Evolutionary conservation across 2,113 vertebrate species (phyloP), one percentile per base, ranked within the genome.

Genomic region (Scolopax mira): DNA sequence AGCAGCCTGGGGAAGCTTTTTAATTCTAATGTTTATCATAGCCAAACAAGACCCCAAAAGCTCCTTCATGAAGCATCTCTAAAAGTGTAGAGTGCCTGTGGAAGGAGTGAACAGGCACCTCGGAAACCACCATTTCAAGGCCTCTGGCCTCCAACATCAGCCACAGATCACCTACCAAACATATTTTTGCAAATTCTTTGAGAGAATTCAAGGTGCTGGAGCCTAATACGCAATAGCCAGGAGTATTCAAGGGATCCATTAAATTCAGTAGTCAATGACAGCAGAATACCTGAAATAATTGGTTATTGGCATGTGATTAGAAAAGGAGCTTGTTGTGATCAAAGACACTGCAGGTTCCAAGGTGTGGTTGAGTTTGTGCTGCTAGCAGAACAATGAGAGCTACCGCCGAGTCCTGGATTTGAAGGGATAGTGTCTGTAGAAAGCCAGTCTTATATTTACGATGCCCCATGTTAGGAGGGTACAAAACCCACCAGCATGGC

Each of bases 181-280:
- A 24, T 1, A 22, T 3, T 3, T 48, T 27, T 90, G 58, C 9
- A 72, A 73, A 73, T 41, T 71, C 79, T 80, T 86, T 78, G 46
- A 91, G 33, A 88, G n/a, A 93, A 61, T 72, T 71, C 49, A 94
- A 61, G 77, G 41, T 85, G 65, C 46, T 69, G 42, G 8, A 67
- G 48, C 39, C 57, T 21, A 78, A 80, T 11, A 73, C 11, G 7
- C 8, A 37, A 52, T 0, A 54, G 61, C 25, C 62, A 89, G 66
- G 16, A 86, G 19, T 17, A 16, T 33, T 79, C 41, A 46, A 71
- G 48, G 30, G 65, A 88, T 85, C 61, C 30, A 19, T 25, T 31
- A 52, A 81, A 84, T 67, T 57, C 9, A 37, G 18, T 46, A 42
- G 24, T 66, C 33, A 62, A 2, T 18, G 73, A 69, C 24, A 96